Evolutionary conservation across 2,113 vertebrate species (phyloP).

Genomic region (Paradisaea rubra): DNA sequence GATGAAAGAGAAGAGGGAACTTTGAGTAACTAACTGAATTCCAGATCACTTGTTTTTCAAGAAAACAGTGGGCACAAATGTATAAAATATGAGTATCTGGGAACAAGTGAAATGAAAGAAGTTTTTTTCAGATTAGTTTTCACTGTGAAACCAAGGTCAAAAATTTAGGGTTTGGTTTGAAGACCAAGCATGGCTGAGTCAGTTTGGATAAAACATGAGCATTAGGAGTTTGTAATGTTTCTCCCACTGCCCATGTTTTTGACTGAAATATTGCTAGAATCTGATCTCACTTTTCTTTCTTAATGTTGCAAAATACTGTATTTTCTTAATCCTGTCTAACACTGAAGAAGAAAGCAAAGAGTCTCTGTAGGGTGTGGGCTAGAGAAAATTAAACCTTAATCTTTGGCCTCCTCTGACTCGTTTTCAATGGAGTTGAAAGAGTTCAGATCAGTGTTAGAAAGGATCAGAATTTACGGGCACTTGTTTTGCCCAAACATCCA

Average conservation of each 20-base stretch:
- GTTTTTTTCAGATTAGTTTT: not conserved
- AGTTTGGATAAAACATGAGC: not conserved
- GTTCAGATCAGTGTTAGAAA: not conserved
- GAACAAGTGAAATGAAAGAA: not conserved
- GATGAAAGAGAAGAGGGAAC: not conserved
- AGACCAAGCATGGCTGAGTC: not conserved
- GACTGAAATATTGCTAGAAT: not conserved
- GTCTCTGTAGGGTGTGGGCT: not conserved
- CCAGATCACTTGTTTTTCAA: not conserved
- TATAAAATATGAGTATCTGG: not conserved
- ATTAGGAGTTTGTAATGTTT: not conserved
- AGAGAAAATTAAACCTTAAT: not conserved
- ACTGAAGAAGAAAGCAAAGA: not conserved
- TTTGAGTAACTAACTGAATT: not conserved
- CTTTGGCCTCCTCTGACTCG: not conserved
- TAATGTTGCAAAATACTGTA: not conserved
- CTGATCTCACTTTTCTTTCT: not conserved
- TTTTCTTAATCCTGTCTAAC: not conserved
- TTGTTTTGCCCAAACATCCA: not conserved
- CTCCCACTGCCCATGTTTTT: not conserved
- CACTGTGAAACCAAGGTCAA: not conserved
- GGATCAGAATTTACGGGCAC: not conserved
- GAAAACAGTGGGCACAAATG: not conserved
- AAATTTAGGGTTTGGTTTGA: not conserved
- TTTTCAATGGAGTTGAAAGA: not conserved